Evolutionary conservation across 2,797 vertebrate genomes (phyloP).

Genomic region (Urosaurus nigricauda): DNA sequence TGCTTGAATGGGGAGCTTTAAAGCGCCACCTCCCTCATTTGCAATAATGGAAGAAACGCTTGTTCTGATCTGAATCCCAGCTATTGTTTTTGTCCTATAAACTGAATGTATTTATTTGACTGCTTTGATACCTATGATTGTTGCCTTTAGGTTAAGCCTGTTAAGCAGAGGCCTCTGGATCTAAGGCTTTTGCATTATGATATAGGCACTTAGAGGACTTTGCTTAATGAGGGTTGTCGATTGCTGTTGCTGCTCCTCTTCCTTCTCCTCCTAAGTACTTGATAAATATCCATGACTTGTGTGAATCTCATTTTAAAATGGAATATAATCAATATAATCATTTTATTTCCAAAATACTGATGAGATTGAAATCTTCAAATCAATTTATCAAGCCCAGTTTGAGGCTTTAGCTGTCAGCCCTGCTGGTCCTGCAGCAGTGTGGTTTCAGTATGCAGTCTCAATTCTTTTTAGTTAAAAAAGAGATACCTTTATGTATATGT

Average conservation of each 20-base stretch:
- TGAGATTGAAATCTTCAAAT: neutral
- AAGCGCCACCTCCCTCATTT: neutral
- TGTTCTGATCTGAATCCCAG: neutral
- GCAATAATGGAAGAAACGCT: neutral
- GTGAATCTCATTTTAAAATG: neutral
- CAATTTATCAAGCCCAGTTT: neutral
- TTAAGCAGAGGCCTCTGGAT: conserved; percentile 12
- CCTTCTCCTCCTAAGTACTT: too few species aligned
- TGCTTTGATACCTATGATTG: neutral
- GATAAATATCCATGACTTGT: neutral
- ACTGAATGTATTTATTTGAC: neutral
- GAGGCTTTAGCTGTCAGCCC: neutral
- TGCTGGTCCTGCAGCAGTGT: neutral
- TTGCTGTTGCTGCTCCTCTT: too few species aligned
- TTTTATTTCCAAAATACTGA: neutral
- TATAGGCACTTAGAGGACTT: neutral
- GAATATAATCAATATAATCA: neutral
- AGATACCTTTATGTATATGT: neutral
- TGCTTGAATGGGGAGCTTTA: neutral
- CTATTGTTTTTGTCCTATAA: neutral
- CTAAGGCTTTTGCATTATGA: neutral
- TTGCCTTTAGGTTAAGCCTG: neutral
- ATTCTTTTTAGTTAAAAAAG: neutral
- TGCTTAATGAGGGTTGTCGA: neutral
- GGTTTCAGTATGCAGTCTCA: neutral